Percentiles rank a stretch among this genome's conserved stretches.
Conservation (phyloP, 2,888 invertebrate genomes). For the Punctoribates punctum region DNA sequence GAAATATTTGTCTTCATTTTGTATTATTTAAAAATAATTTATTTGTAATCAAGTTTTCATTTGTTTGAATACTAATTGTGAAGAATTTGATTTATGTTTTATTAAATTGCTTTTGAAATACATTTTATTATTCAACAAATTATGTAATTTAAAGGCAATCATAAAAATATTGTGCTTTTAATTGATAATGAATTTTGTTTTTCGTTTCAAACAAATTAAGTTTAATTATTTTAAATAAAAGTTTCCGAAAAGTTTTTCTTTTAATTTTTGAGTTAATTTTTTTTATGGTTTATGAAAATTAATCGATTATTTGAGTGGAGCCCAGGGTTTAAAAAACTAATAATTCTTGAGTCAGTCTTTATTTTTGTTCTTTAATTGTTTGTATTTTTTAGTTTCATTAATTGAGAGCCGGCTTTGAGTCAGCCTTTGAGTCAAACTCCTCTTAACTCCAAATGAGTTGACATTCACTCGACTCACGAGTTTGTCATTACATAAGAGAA, state of each 20-base stretch:
- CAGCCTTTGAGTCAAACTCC: not conserved
- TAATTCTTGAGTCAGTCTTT: not conserved
- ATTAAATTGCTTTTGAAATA: too few relatives aligned
- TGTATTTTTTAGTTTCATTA: conserved; percentile 7
- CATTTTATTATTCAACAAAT: too few relatives aligned
- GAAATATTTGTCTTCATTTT: too few relatives aligned
- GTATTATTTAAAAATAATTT: too few relatives aligned
- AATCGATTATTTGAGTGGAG: conserved; percentile 1
- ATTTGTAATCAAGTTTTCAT: too few relatives aligned
- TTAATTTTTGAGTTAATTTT: not conserved
- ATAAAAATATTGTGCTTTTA: too few relatives aligned
- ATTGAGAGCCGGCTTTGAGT: not conserved
- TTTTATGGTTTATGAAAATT: conserved; percentile 6
- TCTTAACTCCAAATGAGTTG: not conserved
- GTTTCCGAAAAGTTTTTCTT: not conserved
- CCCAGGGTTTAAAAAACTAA: conserved; percentile 4
- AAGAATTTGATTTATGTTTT: too few relatives aligned
- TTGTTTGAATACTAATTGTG: too few relatives aligned
- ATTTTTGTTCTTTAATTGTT: not conserved
- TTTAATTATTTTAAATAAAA: not conserved
- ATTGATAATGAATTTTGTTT: too few relatives aligned
- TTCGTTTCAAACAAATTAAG: too few relatives aligned
- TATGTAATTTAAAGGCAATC: too few relatives aligned
- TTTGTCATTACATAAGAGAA: conserved; percentile 3
- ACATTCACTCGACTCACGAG: conserved; percentile 20